These are phyloP conservation scores for Carcina quercana DNA, from an alignment of 2,888 invertebrate genomes.

Conservation along the genomic window DNA sequence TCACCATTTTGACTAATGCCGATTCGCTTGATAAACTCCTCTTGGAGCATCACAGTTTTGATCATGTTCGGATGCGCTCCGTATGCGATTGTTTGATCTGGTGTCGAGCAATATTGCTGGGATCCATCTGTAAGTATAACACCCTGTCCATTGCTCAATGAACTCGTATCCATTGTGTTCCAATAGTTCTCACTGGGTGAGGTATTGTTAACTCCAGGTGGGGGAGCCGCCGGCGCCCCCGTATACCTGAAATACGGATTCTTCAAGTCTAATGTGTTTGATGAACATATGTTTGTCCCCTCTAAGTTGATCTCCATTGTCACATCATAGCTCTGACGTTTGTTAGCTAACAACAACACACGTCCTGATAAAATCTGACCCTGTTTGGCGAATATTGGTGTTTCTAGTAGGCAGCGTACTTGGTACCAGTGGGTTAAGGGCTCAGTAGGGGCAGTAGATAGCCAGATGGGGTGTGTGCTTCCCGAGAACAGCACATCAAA, in stretches of 20 bases:
- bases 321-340: conserved; percentile 98
- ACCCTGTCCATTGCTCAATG: conserved; percentile 57
- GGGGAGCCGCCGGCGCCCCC: conserved; percentile 92
- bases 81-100: conserved; percentile 51
- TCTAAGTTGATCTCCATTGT: conserved; percentile 95
- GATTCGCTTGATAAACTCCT: conserved; percentile 69
- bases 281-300: conserved; percentile 88
- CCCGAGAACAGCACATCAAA: conserved; percentile 92
- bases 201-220: conserved; percentile 91
- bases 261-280: conserved; percentile 96
- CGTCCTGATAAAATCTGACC: conserved; percentile 93
- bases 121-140: conserved; percentile 57
- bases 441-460: conserved; percentile 98
- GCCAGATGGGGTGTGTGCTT: conserved; percentile 98
- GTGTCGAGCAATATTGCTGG: conserved; percentile 58
- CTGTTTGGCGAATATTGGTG: conserved; percentile 95
- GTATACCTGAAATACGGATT: conserved; percentile 99
- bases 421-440: conserved; percentile 99
- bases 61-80: conserved; percentile 64
- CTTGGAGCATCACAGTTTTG: conserved; percentile 70
- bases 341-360: conserved; percentile 92
- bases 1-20: conserved; percentile 72
- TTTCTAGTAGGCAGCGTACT: conserved; percentile 95
- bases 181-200: conserved; percentile 97
- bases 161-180: conserved; percentile 86